A percentile compares a stretch with the other conserved stretches of the same genome.
These are phyloP conservation scores for Basileuterus tristriatus DNA, from an alignment of 2,797 vertebrate genomes.

Conservation along the genomic window DNA sequence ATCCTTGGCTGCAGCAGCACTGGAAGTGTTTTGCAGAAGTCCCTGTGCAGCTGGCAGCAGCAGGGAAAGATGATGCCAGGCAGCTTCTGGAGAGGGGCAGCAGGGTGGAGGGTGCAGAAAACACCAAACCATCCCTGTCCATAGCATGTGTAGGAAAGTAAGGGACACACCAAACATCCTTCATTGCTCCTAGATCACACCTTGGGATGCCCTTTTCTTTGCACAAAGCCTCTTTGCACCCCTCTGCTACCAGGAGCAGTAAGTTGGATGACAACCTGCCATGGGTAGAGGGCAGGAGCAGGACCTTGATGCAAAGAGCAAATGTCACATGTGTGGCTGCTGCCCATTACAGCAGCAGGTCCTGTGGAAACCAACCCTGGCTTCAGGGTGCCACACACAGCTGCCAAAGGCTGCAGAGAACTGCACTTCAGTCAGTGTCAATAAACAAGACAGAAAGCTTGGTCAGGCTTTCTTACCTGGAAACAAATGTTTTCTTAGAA, in stretches of 20 bases:
- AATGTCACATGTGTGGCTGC: accelerated
- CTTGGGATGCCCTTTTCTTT: not conserved
- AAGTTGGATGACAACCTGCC: not conserved
- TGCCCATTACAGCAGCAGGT: accelerated
- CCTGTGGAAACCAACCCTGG: not conserved
- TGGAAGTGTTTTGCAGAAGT: not conserved
- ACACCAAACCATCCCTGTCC: not conserved
- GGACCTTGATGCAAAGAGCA: not conserved
- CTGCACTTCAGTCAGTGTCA: accelerated
- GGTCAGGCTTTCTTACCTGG: not conserved
- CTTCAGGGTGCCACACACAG: not conserved
- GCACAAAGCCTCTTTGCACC: not conserved
- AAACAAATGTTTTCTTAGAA: not conserved
- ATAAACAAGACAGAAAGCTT: not conserved
- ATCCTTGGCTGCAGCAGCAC: not conserved
- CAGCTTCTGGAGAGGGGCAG: not conserved
- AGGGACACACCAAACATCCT: not conserved
- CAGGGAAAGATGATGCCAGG: not conserved
- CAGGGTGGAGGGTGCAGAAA: not conserved
- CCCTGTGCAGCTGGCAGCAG: not conserved
- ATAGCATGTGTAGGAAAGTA: not conserved
- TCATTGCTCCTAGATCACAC: not conserved
- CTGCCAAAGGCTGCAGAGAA: not conserved
- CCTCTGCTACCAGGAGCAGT: not conserved
- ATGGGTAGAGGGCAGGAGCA: not conserved